Percentiles rank a stretch among this genome's conserved stretches.
phyloP scores from a whole-genome alignment of 2,113 vertebrate species.

The Anarhynchus alexandrinus region DNA sequence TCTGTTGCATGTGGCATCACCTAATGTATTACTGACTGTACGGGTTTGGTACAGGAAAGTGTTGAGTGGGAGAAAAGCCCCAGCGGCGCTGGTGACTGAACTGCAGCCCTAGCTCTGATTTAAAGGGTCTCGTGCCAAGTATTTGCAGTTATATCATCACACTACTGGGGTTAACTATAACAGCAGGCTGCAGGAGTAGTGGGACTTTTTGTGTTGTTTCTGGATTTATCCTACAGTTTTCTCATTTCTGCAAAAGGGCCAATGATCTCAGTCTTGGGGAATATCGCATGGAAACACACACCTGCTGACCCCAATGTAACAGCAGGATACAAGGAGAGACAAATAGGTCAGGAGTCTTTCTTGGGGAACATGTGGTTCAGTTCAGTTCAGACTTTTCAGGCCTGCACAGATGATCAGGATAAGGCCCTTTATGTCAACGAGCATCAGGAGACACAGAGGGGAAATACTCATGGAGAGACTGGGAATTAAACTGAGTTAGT shows the following conservation, averaged over 20 bases:
- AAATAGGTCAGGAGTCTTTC: background rate
- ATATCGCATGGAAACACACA: background rate
- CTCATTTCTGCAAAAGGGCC: background rate
- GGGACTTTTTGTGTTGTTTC: background rate
- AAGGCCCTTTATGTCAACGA: background rate
- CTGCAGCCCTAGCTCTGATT: background rate
- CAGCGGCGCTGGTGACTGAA: background rate
- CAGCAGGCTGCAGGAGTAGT: background rate
- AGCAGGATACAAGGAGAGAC: background rate
- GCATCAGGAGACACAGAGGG: background rate
- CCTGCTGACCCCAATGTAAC: background rate
- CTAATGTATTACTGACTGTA: background rate
- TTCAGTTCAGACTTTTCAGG: background rate
- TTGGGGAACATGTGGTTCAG: background rate
- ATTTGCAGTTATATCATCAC: background rate
- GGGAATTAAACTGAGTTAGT: background rate
- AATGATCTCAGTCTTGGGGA: background rate
- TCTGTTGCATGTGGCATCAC: background rate
- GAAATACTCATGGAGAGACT: background rate
- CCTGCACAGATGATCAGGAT: background rate
- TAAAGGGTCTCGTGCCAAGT: background rate
- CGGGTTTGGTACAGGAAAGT: background rate
- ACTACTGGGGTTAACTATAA: background rate
- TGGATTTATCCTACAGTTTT: background rate
- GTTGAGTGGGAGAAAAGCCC: background rate